Evolutionary conservation across 2,113 vertebrate genomes (phyloP).

Genomic region (Caloenas nicobarica): DNA sequence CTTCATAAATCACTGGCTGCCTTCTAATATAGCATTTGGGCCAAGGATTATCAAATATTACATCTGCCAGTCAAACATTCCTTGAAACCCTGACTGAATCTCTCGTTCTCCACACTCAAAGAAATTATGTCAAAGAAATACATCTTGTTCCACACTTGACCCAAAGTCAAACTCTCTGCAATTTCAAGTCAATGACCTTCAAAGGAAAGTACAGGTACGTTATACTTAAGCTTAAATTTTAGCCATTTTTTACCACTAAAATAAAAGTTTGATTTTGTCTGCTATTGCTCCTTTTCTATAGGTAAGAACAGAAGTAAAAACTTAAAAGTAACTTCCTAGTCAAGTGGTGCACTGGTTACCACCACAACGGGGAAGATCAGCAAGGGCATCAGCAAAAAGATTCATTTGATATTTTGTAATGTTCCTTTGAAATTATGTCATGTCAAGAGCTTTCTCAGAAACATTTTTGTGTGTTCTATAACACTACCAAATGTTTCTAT

Average conservation of each 20-base stretch:
- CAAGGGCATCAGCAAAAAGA: background rate
- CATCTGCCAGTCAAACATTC: background rate
- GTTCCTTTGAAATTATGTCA: background rate
- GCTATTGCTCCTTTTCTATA: background rate
- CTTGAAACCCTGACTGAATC: background rate
- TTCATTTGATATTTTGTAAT: background rate
- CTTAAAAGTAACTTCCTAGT: background rate
- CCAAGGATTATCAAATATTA: background rate
- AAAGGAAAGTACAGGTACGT: background rate
- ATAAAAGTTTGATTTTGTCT: background rate
- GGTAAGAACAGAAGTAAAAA: background rate
- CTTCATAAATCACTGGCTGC: background rate
- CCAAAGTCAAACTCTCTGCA: background rate
- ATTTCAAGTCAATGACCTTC: background rate
- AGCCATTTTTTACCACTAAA: background rate
- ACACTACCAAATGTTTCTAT: background rate
- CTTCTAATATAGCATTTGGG: background rate
- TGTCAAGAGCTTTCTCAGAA: background rate
- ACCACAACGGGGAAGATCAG: background rate
- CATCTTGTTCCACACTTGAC: background rate
- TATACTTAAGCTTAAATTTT: background rate
- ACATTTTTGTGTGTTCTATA: background rate
- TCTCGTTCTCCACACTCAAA: background rate
- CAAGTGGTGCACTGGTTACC: background rate
- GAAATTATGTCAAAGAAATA: background rate